Conservation (phyloP, 2,797 vertebrate species). For the Intellagama lesueurii region DNA sequence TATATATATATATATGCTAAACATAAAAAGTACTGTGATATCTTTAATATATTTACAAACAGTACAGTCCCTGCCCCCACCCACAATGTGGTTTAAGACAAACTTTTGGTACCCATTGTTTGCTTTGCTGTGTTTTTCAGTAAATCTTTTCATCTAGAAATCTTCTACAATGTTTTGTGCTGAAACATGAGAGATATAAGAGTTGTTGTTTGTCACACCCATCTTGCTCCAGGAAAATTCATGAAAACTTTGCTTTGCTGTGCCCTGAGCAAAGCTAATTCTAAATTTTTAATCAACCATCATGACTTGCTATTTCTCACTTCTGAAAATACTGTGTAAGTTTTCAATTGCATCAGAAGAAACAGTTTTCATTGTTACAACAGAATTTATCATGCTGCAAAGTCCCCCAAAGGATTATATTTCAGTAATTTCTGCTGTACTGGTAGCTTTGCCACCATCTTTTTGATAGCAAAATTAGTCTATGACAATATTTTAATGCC, state of each 20-base stretch:
- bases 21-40: not conserved
- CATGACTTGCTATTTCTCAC: constrained; percentile 17
- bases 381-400: not conserved
- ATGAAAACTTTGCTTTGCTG: not conserved
- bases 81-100: not conserved
- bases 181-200: not conserved
- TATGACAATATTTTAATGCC: not conserved
- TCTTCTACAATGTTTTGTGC: not conserved
- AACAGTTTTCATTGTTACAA: not conserved
- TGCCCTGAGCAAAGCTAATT: not conserved
- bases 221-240: not conserved
- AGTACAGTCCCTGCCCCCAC: too few relatives aligned
- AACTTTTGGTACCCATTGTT: not conserved
- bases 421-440: constrained; percentile 16
- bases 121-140: not conserved
- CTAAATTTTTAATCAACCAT: not conserved
- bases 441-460: not conserved
- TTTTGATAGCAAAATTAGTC: not conserved
- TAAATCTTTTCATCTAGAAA: too few relatives aligned
- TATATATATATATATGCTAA: too few relatives aligned
- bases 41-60: not conserved
- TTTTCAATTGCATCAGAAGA: constrained; percentile 6
- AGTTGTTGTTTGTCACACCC: not conserved
- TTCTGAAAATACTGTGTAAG: not conserved
- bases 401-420: not conserved